Base-by-base conservation (phyloP, 2,888 invertebrate species). In the Busseola fusca region DNA sequence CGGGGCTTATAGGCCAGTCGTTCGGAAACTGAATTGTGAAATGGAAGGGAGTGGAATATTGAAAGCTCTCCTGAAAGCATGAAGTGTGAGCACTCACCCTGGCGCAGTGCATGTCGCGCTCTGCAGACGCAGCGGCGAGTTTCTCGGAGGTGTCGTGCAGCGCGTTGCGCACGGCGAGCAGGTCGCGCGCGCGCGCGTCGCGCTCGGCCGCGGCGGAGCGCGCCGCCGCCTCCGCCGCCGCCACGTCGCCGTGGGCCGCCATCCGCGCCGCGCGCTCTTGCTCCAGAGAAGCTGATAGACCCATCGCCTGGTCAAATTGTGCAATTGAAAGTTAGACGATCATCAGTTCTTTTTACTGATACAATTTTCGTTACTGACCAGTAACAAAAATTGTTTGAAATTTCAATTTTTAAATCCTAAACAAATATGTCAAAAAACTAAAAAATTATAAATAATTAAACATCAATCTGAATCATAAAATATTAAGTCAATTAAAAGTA, bases 251-350 rank as follows among this genome's bases (percentile, higher is more conserved):
- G 88, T 98, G 97, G 72, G 98, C 95, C 40, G 97, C 96, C 76
- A 97, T 97, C 77, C 98, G 97, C 88, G 98, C 98, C 83, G 98
- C 97, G 73, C 98, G 97, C 94, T 99, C 99, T 91, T 99, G 98
- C 87, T 99, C 99, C 69, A 99, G 93, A 88, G 99, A 98, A 60
- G 98, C 97, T 76, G 98, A 97, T 27, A 99, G 94, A 0, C 97
- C 98, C 86, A 97, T 97, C 54, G 98, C 98, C 96, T 96, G 84
- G 0, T 40, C 10, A 52, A 7, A 68, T 12, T 4, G 27, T 18
- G 40, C 18, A 3, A 48, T 27, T 30, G 3, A 62, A n/a, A 66
- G 12, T 37, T 37, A 37, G 10, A 52, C 14, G 1, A 25, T n/a
- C 27, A n/a, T 12, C 45, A 30, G 5, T 18, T 40, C n/a, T 56